phyloP scores from a whole-genome alignment of 2,797 vertebrate genomes.

The Tenualosa ilisha region DNA sequence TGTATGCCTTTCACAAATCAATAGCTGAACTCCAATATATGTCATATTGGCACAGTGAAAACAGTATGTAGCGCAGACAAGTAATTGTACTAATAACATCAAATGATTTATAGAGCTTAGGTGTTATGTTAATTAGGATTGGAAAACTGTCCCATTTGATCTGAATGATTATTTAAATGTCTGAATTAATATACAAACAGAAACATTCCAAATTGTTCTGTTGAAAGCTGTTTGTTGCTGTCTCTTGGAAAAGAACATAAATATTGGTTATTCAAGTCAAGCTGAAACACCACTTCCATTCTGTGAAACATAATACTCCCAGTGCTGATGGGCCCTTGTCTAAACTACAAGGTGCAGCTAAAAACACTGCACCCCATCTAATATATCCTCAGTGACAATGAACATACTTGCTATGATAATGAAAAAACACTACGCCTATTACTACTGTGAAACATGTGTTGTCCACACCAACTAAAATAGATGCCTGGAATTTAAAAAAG shows the following conservation, averaged over 20 bases:
- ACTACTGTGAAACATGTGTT: neutral
- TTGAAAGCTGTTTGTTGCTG: neutral
- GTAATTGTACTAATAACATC: neutral
- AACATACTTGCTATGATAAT: neutral
- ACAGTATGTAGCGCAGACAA: neutral
- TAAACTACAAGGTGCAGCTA: neutral
- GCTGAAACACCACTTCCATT: neutral
- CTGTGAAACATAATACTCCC: neutral
- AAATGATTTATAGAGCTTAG: neutral
- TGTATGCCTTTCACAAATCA: neutral
- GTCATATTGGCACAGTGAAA: neutral
- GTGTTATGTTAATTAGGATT: neutral
- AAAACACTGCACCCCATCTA: neutral
- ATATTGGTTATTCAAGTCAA: constrained; percentile 6
- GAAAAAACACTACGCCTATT: neutral
- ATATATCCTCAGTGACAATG: neutral
- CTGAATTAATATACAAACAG: neutral
- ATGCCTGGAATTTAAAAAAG: neutral
- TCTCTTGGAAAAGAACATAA: neutral
- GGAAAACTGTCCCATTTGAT: neutral
- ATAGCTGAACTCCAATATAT: neutral
- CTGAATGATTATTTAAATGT: neutral
- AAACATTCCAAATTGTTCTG: neutral
- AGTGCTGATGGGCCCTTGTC: neutral
- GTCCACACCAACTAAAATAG: neutral